Percentiles rank a stretch among this genome's conserved stretches.
phyloP scores from a whole-genome alignment of 2,888 invertebrate genomes.

The Thymelicus lineola region DNA sequence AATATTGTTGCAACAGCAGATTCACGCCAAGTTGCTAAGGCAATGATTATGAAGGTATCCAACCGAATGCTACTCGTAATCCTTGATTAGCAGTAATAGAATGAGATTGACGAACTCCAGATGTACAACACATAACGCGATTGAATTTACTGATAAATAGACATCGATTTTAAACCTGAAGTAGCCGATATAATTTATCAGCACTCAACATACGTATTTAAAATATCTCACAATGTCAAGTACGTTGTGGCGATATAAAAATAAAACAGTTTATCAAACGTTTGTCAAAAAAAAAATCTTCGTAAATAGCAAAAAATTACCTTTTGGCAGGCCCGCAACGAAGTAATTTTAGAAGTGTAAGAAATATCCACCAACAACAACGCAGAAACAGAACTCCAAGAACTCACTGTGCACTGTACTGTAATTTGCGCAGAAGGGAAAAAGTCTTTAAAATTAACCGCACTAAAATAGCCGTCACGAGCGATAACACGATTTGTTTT shows the following conservation, averaged over 20 bases:
- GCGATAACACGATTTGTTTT: constrained; percentile 60
- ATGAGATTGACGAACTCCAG: constrained; percentile 18
- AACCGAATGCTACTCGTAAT: constrained; percentile 6
- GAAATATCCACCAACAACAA: constrained; percentile 60
- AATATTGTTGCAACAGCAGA: background rate
- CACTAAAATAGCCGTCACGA: constrained; percentile 72
- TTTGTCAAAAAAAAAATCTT: background rate
- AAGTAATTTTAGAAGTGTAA: constrained; percentile 69
- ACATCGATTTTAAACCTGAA: background rate
- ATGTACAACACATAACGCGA: background rate
- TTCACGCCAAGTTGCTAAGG: background rate
- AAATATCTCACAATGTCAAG: background rate
- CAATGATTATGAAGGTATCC: constrained; percentile 7
- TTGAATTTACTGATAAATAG: background rate
- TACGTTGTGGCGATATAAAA: background rate
- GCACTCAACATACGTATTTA: background rate
- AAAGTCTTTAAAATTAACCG: constrained; percentile 60
- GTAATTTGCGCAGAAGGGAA: constrained; percentile 62
- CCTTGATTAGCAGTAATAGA: constrained; percentile 9
- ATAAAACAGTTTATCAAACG: background rate
- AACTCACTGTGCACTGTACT: constrained; percentile 63
- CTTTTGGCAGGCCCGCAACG: constrained; percentile 71
- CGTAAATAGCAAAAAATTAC: constrained; percentile 58
- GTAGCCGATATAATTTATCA: background rate
- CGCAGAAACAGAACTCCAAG: constrained; percentile 27